phyloP scores from a whole-genome alignment of 1,140 invertebrate species.

The Cepaea nemoralis region DNA sequence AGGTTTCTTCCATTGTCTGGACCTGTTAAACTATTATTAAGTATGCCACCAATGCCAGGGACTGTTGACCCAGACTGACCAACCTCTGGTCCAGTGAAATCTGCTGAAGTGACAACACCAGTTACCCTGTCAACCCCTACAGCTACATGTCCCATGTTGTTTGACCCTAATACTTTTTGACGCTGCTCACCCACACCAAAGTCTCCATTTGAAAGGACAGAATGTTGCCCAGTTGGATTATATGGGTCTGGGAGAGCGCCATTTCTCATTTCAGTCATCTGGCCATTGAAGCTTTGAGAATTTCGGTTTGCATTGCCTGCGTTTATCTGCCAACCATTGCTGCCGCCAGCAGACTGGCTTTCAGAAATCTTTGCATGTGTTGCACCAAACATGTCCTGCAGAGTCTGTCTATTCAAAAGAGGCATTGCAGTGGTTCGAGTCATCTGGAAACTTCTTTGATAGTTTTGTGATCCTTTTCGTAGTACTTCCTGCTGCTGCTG shows the following conservation, averaged over 20 bases:
- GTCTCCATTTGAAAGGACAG: neutral
- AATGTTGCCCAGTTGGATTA: neutral
- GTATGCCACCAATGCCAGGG: neutral
- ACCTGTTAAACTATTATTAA: neutral
- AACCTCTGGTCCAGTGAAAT: conserved; percentile 12
- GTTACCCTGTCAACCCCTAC: neutral
- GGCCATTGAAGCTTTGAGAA: neutral
- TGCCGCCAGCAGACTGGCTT: neutral
- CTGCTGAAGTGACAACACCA: neutral
- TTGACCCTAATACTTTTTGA: neutral
- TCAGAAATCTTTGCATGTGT: neutral
- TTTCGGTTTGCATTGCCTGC: neutral
- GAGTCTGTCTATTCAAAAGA: neutral
- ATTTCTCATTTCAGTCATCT: neutral
- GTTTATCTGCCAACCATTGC: neutral
- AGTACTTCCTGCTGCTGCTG: no score
- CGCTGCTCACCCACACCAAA: no score
- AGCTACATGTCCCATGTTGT: neutral
- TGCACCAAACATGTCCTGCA: neutral
- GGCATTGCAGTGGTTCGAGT: neutral
- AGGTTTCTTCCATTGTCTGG: neutral
- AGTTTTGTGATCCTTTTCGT: neutral
- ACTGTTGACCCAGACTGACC: neutral
- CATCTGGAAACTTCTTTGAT: neutral
- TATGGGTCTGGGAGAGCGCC: neutral